These are phyloP conservation scores for Neoniphon sammara DNA, from an alignment of 2,797 vertebrate genomes.

Conservation along the genomic window DNA sequence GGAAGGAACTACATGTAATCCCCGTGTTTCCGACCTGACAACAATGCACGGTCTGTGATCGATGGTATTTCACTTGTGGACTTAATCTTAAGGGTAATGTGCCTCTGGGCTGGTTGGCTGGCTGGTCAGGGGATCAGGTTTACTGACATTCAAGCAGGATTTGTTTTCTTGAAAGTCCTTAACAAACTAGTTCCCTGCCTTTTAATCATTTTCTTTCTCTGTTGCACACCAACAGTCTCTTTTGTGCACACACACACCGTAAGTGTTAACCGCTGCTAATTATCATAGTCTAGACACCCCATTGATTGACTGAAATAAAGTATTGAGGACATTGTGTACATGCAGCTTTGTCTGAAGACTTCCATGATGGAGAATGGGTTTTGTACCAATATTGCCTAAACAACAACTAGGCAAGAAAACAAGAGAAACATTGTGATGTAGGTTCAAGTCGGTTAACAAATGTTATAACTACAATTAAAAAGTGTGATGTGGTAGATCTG, in stretches of 20 bases:
- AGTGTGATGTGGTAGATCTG: too few relatives aligned
- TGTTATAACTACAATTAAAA: too few relatives aligned
- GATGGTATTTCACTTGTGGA: constrained; percentile 65
- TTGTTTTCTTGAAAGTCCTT: constrained; percentile 17
- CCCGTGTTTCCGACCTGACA: constrained; percentile 65
- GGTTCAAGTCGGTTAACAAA: too few relatives aligned
- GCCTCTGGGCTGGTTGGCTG: constrained; percentile 40
- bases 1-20: constrained; percentile 72
- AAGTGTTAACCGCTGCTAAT: not conserved
- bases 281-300: not conserved
- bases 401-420: too few relatives aligned
- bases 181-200: not conserved
- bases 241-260: constrained; percentile 18
- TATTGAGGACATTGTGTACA: too few relatives aligned
- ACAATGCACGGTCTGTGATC: constrained; percentile 78
- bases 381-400: too few relatives aligned
- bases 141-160: constrained; percentile 52
- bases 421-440: too few relatives aligned
- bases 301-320: too few relatives aligned
- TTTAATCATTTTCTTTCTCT: constrained; percentile 5
- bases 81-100: constrained; percentile 67
- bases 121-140: constrained; percentile 65
- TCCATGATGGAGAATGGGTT: too few relatives aligned
- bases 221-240: not conserved
- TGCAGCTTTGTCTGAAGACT: too few relatives aligned